These are phyloP conservation scores for Schrankia costaestrigalis DNA, from an alignment of 2,888 invertebrate species.

Conservation along the genomic window DNA sequence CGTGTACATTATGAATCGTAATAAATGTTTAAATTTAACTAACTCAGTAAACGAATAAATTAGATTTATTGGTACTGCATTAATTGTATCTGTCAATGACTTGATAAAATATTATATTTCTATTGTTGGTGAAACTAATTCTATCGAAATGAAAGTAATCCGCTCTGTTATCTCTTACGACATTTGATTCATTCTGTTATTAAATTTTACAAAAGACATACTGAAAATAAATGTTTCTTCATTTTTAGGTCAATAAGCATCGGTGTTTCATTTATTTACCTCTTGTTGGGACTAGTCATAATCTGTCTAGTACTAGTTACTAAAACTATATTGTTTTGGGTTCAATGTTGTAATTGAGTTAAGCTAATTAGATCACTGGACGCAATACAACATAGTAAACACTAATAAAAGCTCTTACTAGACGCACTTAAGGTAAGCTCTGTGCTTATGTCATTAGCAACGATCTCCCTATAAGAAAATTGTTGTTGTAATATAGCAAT, in stretches of 20 bases:
- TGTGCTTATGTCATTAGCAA: too few relatives aligned
- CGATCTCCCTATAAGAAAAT: too few relatives aligned
- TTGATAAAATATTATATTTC: slow-evolving; percentile 77
- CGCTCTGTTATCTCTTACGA: slow-evolving; percentile 76
- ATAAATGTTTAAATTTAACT: slow-evolving; percentile 71
- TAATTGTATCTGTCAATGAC: slow-evolving; percentile 76
- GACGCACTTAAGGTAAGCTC: too few relatives aligned
- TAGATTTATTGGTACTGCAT: slow-evolving; percentile 77
- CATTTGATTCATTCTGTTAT: slow-evolving; percentile 79
- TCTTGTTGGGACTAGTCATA: too few relatives aligned
- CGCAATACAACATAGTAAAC: too few relatives aligned
- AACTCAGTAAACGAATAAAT: slow-evolving; percentile 76
- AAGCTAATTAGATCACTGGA: too few relatives aligned
- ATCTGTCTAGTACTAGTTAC: too few relatives aligned
- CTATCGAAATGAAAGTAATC: slow-evolving; percentile 71
- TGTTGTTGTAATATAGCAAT: too few relatives aligned
- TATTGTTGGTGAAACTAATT: slow-evolving; percentile 76
- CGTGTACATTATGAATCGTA: slow-evolving; percentile 61
- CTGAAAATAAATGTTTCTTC: slow-evolving; percentile 87
- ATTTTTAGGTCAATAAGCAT: slow-evolving; percentile 85
- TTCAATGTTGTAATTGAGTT: too few relatives aligned
- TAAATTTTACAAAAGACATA: slow-evolving; percentile 84
- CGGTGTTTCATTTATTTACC: slow-evolving; percentile 71
- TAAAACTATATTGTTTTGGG: too few relatives aligned
- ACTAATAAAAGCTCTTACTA: too few relatives aligned